Evolutionary conservation across 2,888 invertebrate species (phyloP).

Genomic region (Gortyna flavago): DNA sequence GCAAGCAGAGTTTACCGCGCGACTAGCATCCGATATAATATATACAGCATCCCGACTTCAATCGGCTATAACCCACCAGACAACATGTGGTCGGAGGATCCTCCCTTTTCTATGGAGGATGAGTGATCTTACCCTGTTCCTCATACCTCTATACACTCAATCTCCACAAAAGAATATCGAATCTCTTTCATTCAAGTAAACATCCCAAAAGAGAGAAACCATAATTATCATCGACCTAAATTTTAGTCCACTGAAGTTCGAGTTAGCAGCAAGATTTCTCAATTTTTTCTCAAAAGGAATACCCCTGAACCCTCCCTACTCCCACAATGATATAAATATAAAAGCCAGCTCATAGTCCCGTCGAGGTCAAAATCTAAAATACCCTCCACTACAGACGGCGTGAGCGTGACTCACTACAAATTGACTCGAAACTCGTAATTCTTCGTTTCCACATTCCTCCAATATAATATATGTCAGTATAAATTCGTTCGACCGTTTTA

Average conservation of each 20-base stretch:
- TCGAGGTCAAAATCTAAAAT: constrained; percentile 26
- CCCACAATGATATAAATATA: constrained; percentile 12
- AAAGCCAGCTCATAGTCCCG: constrained; percentile 5
- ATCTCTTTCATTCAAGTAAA: too few species aligned
- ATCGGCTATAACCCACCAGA: too few species aligned
- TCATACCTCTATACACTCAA: too few species aligned
- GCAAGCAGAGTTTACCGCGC: too few species aligned
- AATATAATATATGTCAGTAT: constrained; percentile 37
- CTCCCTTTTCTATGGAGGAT: too few species aligned
- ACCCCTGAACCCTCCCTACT: constrained; percentile 11
- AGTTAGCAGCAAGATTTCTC: background rate
- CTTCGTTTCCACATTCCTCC: constrained; percentile 41
- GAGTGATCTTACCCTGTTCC: too few species aligned
- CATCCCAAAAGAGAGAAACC: too few species aligned
- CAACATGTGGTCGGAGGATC: too few species aligned
- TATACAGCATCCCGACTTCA: too few species aligned
- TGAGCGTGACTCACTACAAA: constrained; percentile 43
- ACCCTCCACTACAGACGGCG: constrained; percentile 23
- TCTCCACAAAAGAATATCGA: too few species aligned
- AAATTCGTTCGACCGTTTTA: constrained; percentile 21
- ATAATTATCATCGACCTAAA: too few species aligned
- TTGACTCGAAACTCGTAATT: constrained; percentile 20
- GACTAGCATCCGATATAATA: too few species aligned
- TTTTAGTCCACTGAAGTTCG: background rate
- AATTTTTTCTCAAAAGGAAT: background rate